Conservation (phyloP, 2,888 invertebrate genomes). For the Cantharis lateralis region DNA sequence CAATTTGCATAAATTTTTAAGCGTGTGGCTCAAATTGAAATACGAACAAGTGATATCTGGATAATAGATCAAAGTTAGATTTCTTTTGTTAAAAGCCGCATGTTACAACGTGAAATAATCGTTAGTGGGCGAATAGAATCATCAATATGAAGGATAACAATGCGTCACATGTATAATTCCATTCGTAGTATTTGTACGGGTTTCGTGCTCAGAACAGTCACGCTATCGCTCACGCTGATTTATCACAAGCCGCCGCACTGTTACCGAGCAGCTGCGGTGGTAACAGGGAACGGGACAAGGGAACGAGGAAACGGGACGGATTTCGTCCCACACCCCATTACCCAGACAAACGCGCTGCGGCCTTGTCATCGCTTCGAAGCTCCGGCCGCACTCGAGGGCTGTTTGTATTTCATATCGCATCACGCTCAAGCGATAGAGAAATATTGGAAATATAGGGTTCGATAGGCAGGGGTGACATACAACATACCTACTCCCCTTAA, state of each 20-base stretch:
- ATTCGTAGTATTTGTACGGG: conserved; percentile 28
- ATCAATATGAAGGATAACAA: conserved; percentile 29
- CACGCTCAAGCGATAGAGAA: conserved; percentile 31
- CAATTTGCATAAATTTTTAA: neutral
- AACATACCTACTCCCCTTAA: conserved; percentile 8
- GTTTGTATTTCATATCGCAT: conserved; percentile 33
- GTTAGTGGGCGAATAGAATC: conserved; percentile 24
- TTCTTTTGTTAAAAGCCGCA: conserved; percentile 10
- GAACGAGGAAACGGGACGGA: conserved; percentile 32
- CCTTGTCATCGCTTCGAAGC: conserved; percentile 43
- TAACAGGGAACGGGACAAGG: conserved; percentile 24
- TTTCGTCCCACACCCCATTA: conserved; percentile 41
- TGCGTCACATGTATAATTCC: conserved; percentile 30
- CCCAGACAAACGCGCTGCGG: conserved; percentile 46
- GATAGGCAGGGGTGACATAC: conserved; percentile 24
- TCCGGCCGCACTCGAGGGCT: conserved; percentile 38
- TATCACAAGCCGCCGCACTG: conserved; percentile 39
- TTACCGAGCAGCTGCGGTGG: conserved; percentile 36
- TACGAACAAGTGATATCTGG: neutral
- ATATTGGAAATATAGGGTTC: conserved; percentile 30
- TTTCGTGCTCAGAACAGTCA: conserved; percentile 32
- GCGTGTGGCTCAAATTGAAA: neutral
- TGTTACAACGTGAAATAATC: conserved; percentile 19
- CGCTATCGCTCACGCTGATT: conserved; percentile 43
- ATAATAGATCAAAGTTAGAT: conserved; percentile 6